Evolutionary conservation across 2,113 vertebrate species (phyloP), one percentile per base, ranked within the genome.

Genomic region (Mionectes macconnelli): DNA sequence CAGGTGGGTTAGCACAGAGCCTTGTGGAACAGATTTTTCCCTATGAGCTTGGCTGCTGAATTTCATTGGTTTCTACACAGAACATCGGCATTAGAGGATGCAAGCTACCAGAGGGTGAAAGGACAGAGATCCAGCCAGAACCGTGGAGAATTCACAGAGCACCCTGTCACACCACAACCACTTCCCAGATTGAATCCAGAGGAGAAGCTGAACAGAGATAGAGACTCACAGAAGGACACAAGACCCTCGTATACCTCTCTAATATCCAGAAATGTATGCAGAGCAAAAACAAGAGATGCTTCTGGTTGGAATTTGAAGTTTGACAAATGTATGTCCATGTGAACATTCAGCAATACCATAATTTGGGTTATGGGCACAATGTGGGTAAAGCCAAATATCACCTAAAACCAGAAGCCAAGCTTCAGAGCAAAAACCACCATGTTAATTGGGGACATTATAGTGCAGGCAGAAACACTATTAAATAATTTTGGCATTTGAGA

Each of bases 251-350:
- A 6, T 9, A 66, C 19, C 4, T 27, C 35, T 49, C 24, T 84
- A 59, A 22, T 23, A 67, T 18, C 15, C 28, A 83, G 17, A 0
- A 0, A 4, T 1, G 1, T 22, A 30, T 24, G 14, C 21, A 76
- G 31, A 89, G 21, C 21, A 84, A 93, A 24, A 87, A 6, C 35
- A n/a, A 53, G 37, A 47, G 12, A 64, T 76, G 19, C 2, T 84
- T 22, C 35, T 64, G 6, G 14, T 4, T 84, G 56, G 37, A 68
- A 82, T 75, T 66, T 82, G 37, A 87, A 42, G 21, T 60, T 50
- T 73, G 19, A 6, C 14, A 77, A 59, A 17, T 84, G 69, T 47
- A 35, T 35, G 23, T 69, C 37, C 4, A 1, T 52, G 31, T 31
- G 47, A 37, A n/a, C 2, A 0, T 62, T 85, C 21, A 76, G 23